Evolutionary conservation across 2,888 invertebrate species (phyloP).

Genomic region (Scaptomyza polygonia): DNA sequence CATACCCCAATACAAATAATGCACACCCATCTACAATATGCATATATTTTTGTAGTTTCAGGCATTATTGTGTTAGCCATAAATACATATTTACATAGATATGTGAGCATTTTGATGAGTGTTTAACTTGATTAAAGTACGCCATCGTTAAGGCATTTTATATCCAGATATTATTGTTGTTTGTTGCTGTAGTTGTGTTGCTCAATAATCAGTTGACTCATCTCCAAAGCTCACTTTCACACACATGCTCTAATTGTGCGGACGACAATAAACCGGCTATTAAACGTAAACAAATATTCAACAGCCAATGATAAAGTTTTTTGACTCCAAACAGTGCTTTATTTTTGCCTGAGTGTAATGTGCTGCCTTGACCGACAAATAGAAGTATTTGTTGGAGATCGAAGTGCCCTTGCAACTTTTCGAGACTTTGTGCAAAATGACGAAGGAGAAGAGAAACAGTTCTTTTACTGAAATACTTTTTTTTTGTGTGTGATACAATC

Average conservation of each 20-base stretch:
- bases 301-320: not conserved
- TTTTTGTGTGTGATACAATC: too few relatives aligned
- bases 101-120: too few relatives aligned
- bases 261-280: not conserved
- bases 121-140: slow-evolving; percentile 1
- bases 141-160: slow-evolving; percentile 8
- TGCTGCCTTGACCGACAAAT: slow-evolving; percentile 25
- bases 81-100: too few relatives aligned
- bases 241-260: slow-evolving; percentile 10
- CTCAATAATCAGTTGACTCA: not conserved
- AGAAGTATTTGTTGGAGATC: not conserved
- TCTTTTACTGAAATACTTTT: too few relatives aligned
- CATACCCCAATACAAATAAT: not conserved
- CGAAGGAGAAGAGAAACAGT: too few relatives aligned
- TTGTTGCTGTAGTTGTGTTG: not conserved
- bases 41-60: not conserved
- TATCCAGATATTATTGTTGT: not conserved
- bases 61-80: not conserved
- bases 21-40: not conserved
- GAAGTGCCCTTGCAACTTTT: not conserved
- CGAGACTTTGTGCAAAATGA: too few relatives aligned
- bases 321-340: not conserved
- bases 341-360: slow-evolving; percentile 7
- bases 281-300: slow-evolving; percentile 20
- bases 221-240: slow-evolving; percentile 7